Conservation (phyloP, 2,888 invertebrate species). For the Sarcophaga subvicina region DNA sequence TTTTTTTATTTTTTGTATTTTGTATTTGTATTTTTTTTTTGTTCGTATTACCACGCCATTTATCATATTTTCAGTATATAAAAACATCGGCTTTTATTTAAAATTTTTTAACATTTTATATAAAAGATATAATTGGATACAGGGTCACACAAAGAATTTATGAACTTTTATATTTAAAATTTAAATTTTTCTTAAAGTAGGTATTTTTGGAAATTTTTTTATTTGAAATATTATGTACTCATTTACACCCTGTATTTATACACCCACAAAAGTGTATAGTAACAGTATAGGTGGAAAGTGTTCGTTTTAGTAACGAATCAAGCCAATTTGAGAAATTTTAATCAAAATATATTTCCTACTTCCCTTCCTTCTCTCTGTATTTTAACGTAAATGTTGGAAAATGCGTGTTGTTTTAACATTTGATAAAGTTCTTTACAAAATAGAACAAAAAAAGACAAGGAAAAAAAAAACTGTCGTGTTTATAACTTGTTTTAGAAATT, state of each 20-base stretch:
- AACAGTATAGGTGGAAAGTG: neutral
- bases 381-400: constrained; percentile 14
- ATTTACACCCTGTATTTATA: constrained; percentile 31
- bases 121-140: constrained; percentile 55
- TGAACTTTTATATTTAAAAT: neutral
- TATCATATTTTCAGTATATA: constrained; percentile 76
- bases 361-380: neutral
- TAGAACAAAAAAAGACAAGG: neutral
- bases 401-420: constrained; percentile 54
- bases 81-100: constrained; percentile 66
- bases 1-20: neutral
- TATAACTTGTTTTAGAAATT: constrained; percentile 60
- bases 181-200: no score
- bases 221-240: no score
- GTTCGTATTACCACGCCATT: constrained; percentile 78
- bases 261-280: neutral
- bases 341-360: neutral
- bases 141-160: constrained; percentile 39
- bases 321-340: constrained; percentile 24
- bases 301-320: constrained; percentile 6
- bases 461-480: constrained; percentile 48
- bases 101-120: constrained; percentile 61
- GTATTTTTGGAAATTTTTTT: no score
- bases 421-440: constrained; percentile 4
- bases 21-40: constrained; percentile 71